Evolutionary conservation across 37 sponge, comb jelly and placozoan species (phyloP).

Genomic region (Aplysina aerophoba): DNA sequence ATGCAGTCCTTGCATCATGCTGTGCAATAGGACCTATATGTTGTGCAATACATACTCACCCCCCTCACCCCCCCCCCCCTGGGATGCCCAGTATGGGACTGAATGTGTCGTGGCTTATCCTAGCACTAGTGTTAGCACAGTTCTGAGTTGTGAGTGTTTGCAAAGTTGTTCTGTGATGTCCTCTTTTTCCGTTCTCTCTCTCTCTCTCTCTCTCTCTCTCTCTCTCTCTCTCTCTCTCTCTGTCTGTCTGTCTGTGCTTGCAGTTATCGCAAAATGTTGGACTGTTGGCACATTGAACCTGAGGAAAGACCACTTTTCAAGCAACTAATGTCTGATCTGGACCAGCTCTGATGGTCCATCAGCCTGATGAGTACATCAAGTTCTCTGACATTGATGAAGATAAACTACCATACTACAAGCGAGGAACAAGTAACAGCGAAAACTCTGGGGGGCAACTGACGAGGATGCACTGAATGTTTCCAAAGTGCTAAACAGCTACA

Average conservation of each 20-base stretch:
- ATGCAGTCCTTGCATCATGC: too few relatives aligned
- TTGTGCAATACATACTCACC: too few relatives aligned
- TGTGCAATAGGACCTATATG: too few relatives aligned
- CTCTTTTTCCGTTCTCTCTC: too few relatives aligned
- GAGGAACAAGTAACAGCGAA: not conserved
- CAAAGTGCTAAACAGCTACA: not conserved
- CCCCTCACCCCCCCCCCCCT: too few relatives aligned
- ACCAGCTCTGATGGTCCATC: not conserved
- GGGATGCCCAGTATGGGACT: too few relatives aligned
- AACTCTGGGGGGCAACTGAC: not conserved
- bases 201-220: not conserved
- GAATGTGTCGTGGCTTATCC: too few relatives aligned
- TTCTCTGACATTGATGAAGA: slow-evolving; percentile 22
- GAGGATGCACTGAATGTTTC: not conserved
- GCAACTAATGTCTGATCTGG: not conserved
- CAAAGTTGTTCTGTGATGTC: too few relatives aligned
- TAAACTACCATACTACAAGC: slow-evolving; percentile 21
- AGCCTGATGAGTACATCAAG: slow-evolving; percentile 19
- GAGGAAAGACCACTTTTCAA: not conserved
- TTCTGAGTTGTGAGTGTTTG: too few relatives aligned
- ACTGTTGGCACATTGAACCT: slow-evolving; percentile 1
- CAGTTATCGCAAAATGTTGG: not conserved
- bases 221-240: too few relatives aligned
- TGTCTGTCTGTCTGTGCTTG: slow-evolving; percentile 9
- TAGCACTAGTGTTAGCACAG: too few relatives aligned